Evolutionary conservation across 2,797 vertebrate species (phyloP).

Genomic region (Xerus rutilus): DNA sequence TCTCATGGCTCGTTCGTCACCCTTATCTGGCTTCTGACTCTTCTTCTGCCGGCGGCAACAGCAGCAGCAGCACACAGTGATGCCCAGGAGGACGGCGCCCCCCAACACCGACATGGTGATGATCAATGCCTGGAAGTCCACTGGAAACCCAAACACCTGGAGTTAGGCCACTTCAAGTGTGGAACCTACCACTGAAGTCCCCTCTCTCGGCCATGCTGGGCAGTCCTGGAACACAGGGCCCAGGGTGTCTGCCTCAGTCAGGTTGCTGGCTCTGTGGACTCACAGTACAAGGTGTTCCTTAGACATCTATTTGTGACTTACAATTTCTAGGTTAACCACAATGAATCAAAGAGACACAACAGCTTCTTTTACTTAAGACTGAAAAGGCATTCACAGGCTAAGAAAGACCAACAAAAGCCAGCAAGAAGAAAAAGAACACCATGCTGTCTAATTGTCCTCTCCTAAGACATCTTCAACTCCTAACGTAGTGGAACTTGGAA

Average conservation of each 20-base stretch:
- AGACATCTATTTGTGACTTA: not conserved
- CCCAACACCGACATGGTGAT: constrained; percentile 93
- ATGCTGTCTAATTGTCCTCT: not conserved
- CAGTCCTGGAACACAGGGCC: not conserved
- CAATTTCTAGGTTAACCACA: not conserved
- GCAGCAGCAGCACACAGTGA: constrained; percentile 93
- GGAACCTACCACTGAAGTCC: not conserved
- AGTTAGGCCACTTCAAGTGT: rapidly evolving
- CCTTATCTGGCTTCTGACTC: constrained; percentile 90
- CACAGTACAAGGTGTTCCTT: not conserved
- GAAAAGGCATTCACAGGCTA: not conserved
- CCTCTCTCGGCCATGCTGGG: rapidly evolving
- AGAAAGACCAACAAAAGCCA: not conserved
- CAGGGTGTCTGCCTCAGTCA: not conserved
- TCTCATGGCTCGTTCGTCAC: constrained; percentile 89
- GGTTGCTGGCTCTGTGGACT: not conserved
- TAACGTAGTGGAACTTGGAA: too few relatives aligned
- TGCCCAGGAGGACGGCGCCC: constrained; percentile 88
- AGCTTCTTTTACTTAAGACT: not conserved
- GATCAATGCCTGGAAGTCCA: constrained; percentile 96
- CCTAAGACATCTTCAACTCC: not conserved
- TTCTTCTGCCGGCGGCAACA: constrained; percentile 90
- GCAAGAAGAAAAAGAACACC: not conserved
- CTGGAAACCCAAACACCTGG: constrained; percentile 82
- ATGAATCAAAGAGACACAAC: not conserved